These are phyloP conservation scores for Stegodyphus dumicola DNA, from an alignment of 1,140 invertebrate genomes.

Conservation along the genomic window DNA sequence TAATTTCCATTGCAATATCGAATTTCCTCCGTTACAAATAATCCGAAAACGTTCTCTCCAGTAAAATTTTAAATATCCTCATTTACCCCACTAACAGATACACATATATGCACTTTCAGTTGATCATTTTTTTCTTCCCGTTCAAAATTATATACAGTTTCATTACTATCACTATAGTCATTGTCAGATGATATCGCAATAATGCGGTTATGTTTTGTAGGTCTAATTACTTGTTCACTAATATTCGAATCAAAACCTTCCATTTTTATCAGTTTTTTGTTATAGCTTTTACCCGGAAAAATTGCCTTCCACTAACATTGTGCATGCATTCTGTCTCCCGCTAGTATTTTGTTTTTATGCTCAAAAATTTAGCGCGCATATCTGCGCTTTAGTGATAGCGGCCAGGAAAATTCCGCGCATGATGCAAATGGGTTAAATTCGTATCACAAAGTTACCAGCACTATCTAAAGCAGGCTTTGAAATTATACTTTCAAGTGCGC, in stretches of 20 bases:
- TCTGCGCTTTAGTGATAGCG: slow-evolving; percentile 2
- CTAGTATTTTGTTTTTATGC: too few species aligned
- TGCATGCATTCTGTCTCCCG: background rate
- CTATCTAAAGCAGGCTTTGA: too few species aligned
- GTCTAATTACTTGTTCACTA: slow-evolving; percentile 5
- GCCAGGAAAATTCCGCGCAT: background rate
- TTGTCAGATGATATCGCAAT: slow-evolving; percentile 1
- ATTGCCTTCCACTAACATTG: background rate
- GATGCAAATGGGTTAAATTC: slow-evolving; percentile 15
- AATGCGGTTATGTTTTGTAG: slow-evolving; percentile 3
- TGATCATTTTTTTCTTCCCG: background rate
- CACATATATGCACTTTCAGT: too few species aligned
- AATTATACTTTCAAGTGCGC: too few species aligned
- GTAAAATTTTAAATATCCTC: too few species aligned
- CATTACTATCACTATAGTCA: background rate
- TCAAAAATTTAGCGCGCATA: too few species aligned
- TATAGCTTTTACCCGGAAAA: slow-evolving; percentile 10
- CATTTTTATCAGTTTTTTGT: slow-evolving; percentile 8
- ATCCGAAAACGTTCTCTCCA: too few species aligned
- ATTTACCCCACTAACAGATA: too few species aligned
- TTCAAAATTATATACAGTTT: background rate
- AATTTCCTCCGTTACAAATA: too few species aligned
- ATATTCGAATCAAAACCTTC: slow-evolving; percentile 14
- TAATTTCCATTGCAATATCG: too few species aligned
- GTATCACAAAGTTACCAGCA: too few species aligned